Evolutionary conservation across 2,113 vertebrate species (phyloP), one percentile per base, ranked within the genome.

Genomic region (Archocentrus centrarchus): DNA sequence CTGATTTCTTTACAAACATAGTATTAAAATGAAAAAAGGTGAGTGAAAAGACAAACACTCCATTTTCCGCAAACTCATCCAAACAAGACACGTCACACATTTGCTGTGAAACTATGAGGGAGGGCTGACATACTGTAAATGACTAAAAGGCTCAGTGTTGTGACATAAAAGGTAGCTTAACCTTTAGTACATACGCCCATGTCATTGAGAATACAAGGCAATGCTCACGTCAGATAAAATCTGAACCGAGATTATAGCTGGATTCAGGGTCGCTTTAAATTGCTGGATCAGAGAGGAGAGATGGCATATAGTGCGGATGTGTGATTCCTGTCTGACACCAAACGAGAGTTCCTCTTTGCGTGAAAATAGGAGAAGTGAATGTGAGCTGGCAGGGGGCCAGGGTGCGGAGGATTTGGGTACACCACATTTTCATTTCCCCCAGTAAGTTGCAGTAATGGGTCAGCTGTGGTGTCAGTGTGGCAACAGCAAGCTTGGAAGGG

Each of bases 401-500:
- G 81, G 82, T 73, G 92, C 85, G 89, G 85, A 92, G 82, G 84
- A 78, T 79, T 90, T 90, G 81, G 88, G 79, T 88, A 14, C 64
- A 80, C 79, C 88, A 5, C 85, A 87, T 94, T 94, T 93, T 95
- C 93, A 91, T 93, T 95, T 94, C 94, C 94, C 94, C 90, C 85
- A 89, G 32, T 85, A 37, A 44, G 64, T 79, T 81, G 91, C 47
- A 17, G 87, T 80, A 59, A 85, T 24, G 60, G 58, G 64, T 35
- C 80, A 78, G 76, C 79, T 83, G 86, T 4, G 70, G 84, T 62
- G 44, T 13, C 18, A 2, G 37, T 88, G 90, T 87, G 82, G 86
- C 88, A 92, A 92, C 82, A 14, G 53, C 20, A 60, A 20, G 59
- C 37, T 70, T 30, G 24, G 50, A 61, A 80, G 84, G 59, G 6